Evolutionary conservation across 2,888 invertebrate species (phyloP), one percentile per base, ranked within the genome.

Genomic region (Cabera pusaria): DNA sequence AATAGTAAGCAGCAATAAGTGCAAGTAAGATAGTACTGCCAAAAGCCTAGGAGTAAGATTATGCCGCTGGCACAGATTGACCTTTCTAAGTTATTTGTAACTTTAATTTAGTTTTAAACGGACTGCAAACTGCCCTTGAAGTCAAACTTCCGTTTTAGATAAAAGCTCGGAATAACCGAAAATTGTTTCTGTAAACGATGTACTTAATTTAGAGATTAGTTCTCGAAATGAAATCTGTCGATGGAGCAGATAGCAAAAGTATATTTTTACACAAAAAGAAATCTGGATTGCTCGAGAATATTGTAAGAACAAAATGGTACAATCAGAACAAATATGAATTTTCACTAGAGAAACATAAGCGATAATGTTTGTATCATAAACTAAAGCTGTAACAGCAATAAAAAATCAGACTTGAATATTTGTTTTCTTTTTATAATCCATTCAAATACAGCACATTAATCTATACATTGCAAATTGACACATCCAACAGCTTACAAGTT

Each of bases 381-480:
- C 70, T 61, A 73, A 82, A 77, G 88, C 88, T 88, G 86, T 80
- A 63, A 85, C 83, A 86, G 88, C 88, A 88, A 89, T 88, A 85
- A 88, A 36, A 83, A 81, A 84, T 83, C 85, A 75, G 79, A 83
- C 79, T 75, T 80, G 72, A 64, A 47, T 48, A 54, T n/a, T 45
- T 58, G 56, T 54, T 59, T 65, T 73, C 63, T 47, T 54, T 63
- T 49, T 64, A 49, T 36, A 42, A 28, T 23, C 14, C n/a, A n/a
- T n/a, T n/a, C n/a, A n/a, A n/a, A n/a, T n/a, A n/a, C n/a, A n/a
- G n/a, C n/a, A n/a, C n/a, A n/a, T n/a, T n/a, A n/a, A n/a, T n/a
- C n/a, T n/a, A n/a, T n/a, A n/a, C n/a, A n/a, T n/a, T n/a, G n/a
- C n/a, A n/a, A n/a, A n/a, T n/a, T n/a, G n/a, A n/a, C n/a, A n/a